Conservation (phyloP, 2,888 invertebrate genomes). For the Bombylius discolor region DNA sequence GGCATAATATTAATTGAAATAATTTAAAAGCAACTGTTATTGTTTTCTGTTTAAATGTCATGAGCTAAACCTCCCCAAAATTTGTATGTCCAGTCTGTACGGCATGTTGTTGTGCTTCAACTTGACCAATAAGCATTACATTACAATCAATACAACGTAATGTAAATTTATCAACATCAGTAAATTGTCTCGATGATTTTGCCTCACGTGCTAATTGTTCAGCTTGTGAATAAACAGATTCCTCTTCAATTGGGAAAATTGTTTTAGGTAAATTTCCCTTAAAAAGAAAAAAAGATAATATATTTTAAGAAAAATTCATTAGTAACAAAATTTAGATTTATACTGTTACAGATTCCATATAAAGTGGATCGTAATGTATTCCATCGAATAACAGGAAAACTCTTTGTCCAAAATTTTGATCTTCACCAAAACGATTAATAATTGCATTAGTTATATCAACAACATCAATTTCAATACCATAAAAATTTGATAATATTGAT, state of each 20-base stretch:
- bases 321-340: conserved; percentile 27
- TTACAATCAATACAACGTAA: conserved; percentile 75
- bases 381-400: conserved; percentile 89
- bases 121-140: conserved; percentile 60
- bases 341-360: conserved; percentile 68
- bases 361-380: conserved; percentile 90
- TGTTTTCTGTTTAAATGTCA: too few species aligned
- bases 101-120: conserved; percentile 74
- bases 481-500: conserved; percentile 73
- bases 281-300: conserved; percentile 14
- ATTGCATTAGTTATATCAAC: conserved; percentile 83
- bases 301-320: background rate
- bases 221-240: conserved; percentile 61
- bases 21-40: too few species aligned
- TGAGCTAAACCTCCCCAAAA: conserved; percentile 60
- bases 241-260: conserved; percentile 64
- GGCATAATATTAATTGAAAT: too few species aligned
- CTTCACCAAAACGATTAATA: conserved; percentile 88
- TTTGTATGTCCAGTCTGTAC: conserved; percentile 67
- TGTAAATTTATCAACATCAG: conserved; percentile 77
- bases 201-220: conserved; percentile 77
- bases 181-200: conserved; percentile 78
- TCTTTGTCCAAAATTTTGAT: conserved; percentile 67
- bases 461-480: conserved; percentile 83
- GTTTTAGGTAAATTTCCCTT: conserved; percentile 64